A percentile compares a stretch with the other conserved stretches of the same genome.
Evolutionary conservation across 1,140 invertebrate species (phyloP).

Genomic region (Drosophila navojoa): DNA sequence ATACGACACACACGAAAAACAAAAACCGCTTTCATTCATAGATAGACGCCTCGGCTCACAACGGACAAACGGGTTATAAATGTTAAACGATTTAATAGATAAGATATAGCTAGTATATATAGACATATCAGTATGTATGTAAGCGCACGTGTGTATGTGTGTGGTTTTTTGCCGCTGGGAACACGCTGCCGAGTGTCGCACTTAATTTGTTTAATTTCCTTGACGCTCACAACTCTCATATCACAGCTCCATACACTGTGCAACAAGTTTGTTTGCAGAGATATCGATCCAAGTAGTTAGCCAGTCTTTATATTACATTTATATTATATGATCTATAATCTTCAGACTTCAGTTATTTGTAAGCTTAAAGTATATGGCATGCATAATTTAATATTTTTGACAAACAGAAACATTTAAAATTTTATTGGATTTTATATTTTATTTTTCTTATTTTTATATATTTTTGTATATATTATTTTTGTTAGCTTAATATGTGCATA

Average conservation of each 20-base stretch:
- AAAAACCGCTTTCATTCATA: slow-evolving; percentile 73
- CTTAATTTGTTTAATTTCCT: slow-evolving; percentile 70
- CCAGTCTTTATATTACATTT: not conserved
- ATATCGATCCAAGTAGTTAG: not conserved
- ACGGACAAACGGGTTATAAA: slow-evolving; percentile 70
- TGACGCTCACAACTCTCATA: slow-evolving; percentile 36
- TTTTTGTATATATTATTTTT: too few species aligned
- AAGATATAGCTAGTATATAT: slow-evolving; percentile 58
- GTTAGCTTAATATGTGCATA: too few species aligned
- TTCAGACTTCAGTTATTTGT: too few species aligned
- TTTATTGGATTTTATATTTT: too few species aligned
- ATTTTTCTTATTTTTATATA: too few species aligned
- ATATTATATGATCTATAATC: too few species aligned
- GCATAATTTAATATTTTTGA: too few species aligned
- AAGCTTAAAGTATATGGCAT: too few species aligned
- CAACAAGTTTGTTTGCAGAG: slow-evolving; percentile 21
- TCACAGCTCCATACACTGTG: slow-evolving; percentile 27
- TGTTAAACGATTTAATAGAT: slow-evolving; percentile 80
- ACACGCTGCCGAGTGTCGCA: slow-evolving; percentile 74
- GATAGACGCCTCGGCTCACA: slow-evolving; percentile 43
- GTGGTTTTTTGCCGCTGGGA: slow-evolving; percentile 42
- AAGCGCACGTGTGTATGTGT: slow-evolving; percentile 24
- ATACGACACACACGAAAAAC: slow-evolving; percentile 7
- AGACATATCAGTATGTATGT: slow-evolving; percentile 14
- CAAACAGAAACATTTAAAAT: too few species aligned